These are phyloP conservation scores for Phalanger gymnotis DNA, from an alignment of 2,797 vertebrate genomes.

Conservation along the genomic window DNA sequence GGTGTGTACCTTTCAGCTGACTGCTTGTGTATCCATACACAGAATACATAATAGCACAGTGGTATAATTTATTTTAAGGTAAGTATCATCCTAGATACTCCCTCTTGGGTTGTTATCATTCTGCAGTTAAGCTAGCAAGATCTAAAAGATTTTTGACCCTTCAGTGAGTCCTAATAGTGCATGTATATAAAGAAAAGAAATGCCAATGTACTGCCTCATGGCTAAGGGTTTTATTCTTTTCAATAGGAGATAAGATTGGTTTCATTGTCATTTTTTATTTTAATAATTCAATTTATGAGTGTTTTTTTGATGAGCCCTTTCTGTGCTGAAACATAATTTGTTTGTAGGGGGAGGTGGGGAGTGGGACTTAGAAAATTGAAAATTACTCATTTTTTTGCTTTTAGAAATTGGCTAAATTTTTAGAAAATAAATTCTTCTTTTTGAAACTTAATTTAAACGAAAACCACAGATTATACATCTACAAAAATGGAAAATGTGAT, in stretches of 20 bases:
- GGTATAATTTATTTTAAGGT: conserved; percentile 83
- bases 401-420: conserved; percentile 29
- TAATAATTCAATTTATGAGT: conserved; percentile 33
- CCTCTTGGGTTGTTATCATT: conserved; percentile 87
- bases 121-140: conserved; percentile 85
- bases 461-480: conserved; percentile 31
- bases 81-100: conserved; percentile 87
- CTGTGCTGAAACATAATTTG: conserved; percentile 30
- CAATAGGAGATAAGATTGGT: conserved; percentile 57
- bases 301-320: conserved; percentile 22
- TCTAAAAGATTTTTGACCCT: conserved; percentile 84
- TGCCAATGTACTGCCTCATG: conserved; percentile 75
- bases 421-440: conserved; percentile 39
- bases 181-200: conserved; percentile 81
- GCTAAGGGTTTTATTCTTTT: conserved; percentile 77
- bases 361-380: conserved; percentile 34
- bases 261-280: conserved; percentile 47
- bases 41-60: conserved; percentile 84
- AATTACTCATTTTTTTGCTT: conserved; percentile 38
- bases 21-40: conserved; percentile 84
- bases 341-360: background rate
- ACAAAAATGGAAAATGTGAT: conserved; percentile 50
- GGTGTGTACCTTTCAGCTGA: conserved; percentile 90
- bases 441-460: conserved; percentile 51
- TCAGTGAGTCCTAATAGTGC: conserved; percentile 87